phyloP scores from a whole-genome alignment of 2,888 invertebrate species.

The Cacoxenus indagator region DNA sequence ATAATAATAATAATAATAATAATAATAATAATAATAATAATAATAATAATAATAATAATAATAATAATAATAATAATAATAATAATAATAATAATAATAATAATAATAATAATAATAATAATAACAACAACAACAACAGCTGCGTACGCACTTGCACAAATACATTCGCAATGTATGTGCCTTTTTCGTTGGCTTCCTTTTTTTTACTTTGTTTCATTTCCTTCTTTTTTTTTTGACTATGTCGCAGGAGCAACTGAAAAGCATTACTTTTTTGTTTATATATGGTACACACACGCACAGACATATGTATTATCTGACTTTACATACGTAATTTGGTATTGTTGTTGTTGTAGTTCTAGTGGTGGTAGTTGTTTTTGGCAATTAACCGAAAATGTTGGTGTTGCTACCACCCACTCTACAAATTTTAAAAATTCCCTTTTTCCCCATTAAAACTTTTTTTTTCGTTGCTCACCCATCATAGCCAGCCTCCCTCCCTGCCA shows the following conservation, averaged over 20 bases:
- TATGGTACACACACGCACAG: slow-evolving; percentile 14
- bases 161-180: slow-evolving; percentile 46
- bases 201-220: background rate
- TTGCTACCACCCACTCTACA: background rate
- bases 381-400: slow-evolving; percentile 55
- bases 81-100: slow-evolving; percentile 31
- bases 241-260: background rate
- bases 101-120: slow-evolving; percentile 28
- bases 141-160: slow-evolving; percentile 43
- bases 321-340: slow-evolving; percentile 5
- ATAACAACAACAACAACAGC: slow-evolving; percentile 37
- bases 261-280: background rate
- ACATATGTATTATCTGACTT: slow-evolving; percentile 17
- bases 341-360: slow-evolving; percentile 3
- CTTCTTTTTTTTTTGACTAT: background rate
- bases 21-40: slow-evolving; percentile 36
- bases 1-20: slow-evolving; percentile 18
- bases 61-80: slow-evolving; percentile 37
- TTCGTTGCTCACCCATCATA: no score
- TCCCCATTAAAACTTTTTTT: no score
- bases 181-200: slow-evolving; percentile 28
- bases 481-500: no score
- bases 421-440: slow-evolving; percentile 12
- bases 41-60: slow-evolving; percentile 20
- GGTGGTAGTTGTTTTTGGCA: slow-evolving; percentile 54